phyloP scores from a whole-genome alignment of 1,140 invertebrate species.

The Drosophila dunni region DNA sequence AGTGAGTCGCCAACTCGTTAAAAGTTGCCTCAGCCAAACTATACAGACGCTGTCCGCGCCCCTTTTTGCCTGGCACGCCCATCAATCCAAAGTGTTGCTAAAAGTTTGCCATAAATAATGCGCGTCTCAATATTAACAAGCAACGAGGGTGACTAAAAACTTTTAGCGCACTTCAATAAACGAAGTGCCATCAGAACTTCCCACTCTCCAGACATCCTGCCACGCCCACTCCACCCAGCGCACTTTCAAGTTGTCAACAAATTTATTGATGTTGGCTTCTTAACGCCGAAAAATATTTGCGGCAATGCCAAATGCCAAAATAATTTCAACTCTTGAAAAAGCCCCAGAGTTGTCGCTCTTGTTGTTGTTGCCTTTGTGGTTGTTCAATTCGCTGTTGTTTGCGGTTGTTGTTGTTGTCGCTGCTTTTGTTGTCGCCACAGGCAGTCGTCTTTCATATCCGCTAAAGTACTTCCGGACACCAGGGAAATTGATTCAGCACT shows the following conservation, averaged over 20 bases:
- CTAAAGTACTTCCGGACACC: constrained; percentile 41
- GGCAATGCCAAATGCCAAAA: constrained; percentile 60
- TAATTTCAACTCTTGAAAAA: constrained; percentile 50
- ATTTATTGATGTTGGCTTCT: constrained; percentile 73
- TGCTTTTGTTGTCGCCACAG: constrained; percentile 45
- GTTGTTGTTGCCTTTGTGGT: constrained; percentile 30
- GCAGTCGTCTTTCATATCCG: constrained; percentile 80
- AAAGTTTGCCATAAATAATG: constrained; percentile 79
- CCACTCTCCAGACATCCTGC: background rate
- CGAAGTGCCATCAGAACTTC: constrained; percentile 57
- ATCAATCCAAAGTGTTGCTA: constrained; percentile 64
- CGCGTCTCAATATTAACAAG: constrained; percentile 79
- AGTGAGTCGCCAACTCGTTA: constrained; percentile 65
- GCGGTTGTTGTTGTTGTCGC: constrained; percentile 23
- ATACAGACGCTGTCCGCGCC: background rate
- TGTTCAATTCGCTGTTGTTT: constrained; percentile 36
- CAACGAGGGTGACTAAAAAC: constrained; percentile 54
- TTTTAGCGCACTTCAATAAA: constrained; percentile 72
- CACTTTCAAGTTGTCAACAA: constrained; percentile 64
- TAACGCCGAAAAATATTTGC: constrained; percentile 56
- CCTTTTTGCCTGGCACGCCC: constrained; percentile 29
- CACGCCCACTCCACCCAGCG: constrained; percentile 1
- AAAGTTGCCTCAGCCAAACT: constrained; percentile 55
- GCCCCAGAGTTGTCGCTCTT: constrained; percentile 43
- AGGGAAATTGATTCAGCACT: constrained; percentile 73